Conservation (phyloP, 2,888 invertebrate genomes). For the Nomada flava region DNA sequence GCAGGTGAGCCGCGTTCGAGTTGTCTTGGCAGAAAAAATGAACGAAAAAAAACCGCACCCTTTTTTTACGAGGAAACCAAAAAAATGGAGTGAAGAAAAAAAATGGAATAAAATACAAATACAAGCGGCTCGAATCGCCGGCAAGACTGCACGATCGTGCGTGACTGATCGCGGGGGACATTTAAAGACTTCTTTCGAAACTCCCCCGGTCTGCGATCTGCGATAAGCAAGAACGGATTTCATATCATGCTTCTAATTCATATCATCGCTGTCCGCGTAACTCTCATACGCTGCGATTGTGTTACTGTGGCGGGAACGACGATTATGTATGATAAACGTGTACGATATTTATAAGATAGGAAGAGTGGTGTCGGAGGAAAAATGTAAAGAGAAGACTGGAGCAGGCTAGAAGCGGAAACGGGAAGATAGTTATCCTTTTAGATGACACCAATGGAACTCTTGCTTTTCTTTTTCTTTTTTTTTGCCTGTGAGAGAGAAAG, state of each 20-base stretch:
- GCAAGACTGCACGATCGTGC: constrained; percentile 3
- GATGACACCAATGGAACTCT: neutral
- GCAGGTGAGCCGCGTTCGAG: neutral
- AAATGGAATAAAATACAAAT: neutral
- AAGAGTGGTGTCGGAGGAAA: neutral
- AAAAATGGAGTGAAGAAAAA: constrained; percentile 1
- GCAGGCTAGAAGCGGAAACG: neutral
- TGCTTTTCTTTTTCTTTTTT: constrained; percentile 28
- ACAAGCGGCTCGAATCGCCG: constrained; percentile 12
- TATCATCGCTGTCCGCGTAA: constrained; percentile 74
- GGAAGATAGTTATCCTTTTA: constrained; percentile 2
- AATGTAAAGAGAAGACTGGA: neutral
- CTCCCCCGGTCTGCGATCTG: constrained; percentile 52
- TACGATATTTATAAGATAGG: constrained; percentile 68
- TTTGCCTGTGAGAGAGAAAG: neutral
- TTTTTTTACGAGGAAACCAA: neutral
- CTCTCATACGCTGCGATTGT: constrained; percentile 65
- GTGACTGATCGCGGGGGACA: neutral
- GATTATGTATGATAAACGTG: constrained; percentile 70
- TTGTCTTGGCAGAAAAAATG: neutral
- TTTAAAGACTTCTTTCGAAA: constrained; percentile 18
- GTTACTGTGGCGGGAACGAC: constrained; percentile 62
- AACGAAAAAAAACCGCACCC: no score
- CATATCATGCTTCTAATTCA: constrained; percentile 79
- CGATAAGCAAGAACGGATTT: constrained; percentile 68